phyloP scores from a whole-genome alignment of 2,888 invertebrate species.

The Physocephala rufipes region DNA sequence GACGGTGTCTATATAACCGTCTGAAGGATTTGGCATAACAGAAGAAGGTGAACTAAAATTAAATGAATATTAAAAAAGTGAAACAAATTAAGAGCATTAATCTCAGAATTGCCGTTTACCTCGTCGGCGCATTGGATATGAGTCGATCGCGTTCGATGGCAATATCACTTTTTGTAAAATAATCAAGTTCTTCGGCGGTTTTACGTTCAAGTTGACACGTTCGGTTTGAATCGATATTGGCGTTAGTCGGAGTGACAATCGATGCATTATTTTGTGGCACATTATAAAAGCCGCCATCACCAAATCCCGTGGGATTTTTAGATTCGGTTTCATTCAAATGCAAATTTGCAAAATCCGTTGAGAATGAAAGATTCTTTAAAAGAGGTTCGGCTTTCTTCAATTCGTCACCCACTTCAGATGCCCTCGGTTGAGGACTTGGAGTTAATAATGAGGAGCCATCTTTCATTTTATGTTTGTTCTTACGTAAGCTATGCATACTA shows the following conservation, averaged over 20 bases:
- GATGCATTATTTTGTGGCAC: slow-evolving; percentile 62
- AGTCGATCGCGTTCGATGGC: slow-evolving; percentile 57
- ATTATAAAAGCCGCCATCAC: slow-evolving; percentile 57
- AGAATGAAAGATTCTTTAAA: slow-evolving; percentile 62
- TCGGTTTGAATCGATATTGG: slow-evolving; percentile 39
- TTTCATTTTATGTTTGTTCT: slow-evolving; percentile 56
- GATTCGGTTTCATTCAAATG: slow-evolving; percentile 39
- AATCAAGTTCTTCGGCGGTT: slow-evolving; percentile 61
- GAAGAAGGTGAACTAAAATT: slow-evolving; percentile 37
- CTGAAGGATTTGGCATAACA: slow-evolving; percentile 42
- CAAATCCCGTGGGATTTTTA: background rate
- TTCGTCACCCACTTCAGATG: slow-evolving; percentile 47
- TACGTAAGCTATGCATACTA: slow-evolving; percentile 60
- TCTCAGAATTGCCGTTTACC: background rate
- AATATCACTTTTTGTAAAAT: slow-evolving; percentile 64
- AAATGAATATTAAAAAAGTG: no score
- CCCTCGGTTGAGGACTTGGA: slow-evolving; percentile 3
- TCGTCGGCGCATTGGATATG: slow-evolving; percentile 39
- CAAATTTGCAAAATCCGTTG: slow-evolving; percentile 59
- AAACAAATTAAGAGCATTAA: background rate
- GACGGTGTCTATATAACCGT: slow-evolving; percentile 59
- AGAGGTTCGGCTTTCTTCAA: slow-evolving; percentile 56
- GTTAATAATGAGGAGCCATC: slow-evolving; percentile 19
- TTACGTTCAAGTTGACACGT: slow-evolving; percentile 47
- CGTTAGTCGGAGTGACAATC: slow-evolving; percentile 34